Evolutionary conservation across 2,888 invertebrate genomes (phyloP).

Genomic region (Drosophila eohydei): DNA sequence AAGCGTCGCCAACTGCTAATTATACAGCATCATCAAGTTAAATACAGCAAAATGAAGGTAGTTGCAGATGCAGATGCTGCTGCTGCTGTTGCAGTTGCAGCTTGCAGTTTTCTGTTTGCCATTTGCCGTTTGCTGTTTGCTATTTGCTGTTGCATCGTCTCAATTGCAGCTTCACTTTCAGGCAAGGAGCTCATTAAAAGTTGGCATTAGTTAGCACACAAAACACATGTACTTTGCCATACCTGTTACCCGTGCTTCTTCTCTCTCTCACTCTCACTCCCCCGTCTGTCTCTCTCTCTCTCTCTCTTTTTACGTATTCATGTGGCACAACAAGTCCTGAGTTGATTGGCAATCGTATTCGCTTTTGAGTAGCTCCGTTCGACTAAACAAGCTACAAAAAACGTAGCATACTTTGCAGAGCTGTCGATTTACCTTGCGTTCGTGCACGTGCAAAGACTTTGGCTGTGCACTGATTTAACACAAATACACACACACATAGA

Average conservation of each 20-base stretch:
- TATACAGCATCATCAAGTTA: slow-evolving; percentile 29
- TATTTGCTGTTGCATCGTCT: slow-evolving; percentile 1
- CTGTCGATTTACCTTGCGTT: slow-evolving; percentile 18
- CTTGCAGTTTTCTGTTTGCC: not conserved
- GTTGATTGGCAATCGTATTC: slow-evolving; percentile 46
- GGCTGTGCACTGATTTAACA: slow-evolving; percentile 13
- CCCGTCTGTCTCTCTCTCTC: not conserved
- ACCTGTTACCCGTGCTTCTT: not conserved
- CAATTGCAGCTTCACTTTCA: slow-evolving; percentile 1
- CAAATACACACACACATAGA: slow-evolving; percentile 2
- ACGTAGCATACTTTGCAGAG: slow-evolving; percentile 40
- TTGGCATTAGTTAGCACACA: slow-evolving; percentile 27
- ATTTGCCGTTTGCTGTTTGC: not conserved
- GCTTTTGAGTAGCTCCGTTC: slow-evolving; percentile 31
- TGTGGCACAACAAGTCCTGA: slow-evolving; percentile 27
- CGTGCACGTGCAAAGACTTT: slow-evolving; percentile 33
- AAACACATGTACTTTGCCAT: slow-evolving; percentile 1
- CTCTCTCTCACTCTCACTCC: too few species aligned
- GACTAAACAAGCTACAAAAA: slow-evolving; percentile 19
- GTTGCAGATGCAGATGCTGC: not conserved
- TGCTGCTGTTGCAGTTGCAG: not conserved
- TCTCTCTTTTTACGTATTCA: slow-evolving; percentile 9
- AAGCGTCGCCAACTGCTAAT: slow-evolving; percentile 35
- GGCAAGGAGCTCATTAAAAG: slow-evolving; percentile 48
- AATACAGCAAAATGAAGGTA: slow-evolving; percentile 2